Base-by-base conservation (phyloP, 2,113 vertebrate species). In the Empidonax alnorum region DNA sequence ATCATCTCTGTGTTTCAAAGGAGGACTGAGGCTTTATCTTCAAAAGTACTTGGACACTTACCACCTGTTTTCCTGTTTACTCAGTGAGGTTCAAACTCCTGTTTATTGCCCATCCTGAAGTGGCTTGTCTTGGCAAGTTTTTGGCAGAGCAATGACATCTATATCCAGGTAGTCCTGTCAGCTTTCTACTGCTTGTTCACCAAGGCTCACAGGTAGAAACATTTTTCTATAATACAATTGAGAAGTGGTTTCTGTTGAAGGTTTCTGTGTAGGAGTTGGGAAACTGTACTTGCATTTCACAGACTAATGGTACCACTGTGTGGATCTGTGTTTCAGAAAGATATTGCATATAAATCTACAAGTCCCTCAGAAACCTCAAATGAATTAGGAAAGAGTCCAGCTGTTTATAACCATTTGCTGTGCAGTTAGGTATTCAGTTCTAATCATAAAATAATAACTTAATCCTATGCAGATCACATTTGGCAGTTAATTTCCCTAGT, bases 381-480 rank as follows among this genome's bases (percentile, higher is more conserved):
- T 46, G 17, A 67, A 49, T 80, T 89, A 89, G 25, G 49, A 74
- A 89, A 18, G 35, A 76, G 47, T 85, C 62, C 22, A 87, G 20
- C 41, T 65, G 50, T 72, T 23, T 46, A 10, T 65, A 87, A 55
- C 27, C 5, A 7, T 89, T 82, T 90, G 47, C 65, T 76, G 47
- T 52, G 33, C 28, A 67, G 33, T 30, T 19, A 71, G 58, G 47
- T 78, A 61, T 8, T 74, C 44, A 35, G 5, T 92, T 90, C 41
- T 90, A 80, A 89, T 93, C 30, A 85, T n/a, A 52, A 93, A 91
- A 88, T 37, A 50, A 61, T 67, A 94, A 44, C 50, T 94, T 84
- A 74, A 78, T 84, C 50, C 67, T 85, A 47, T 46, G 46, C 66
- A 58, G 73, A 84, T 94, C 50, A 78, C 31, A 81, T 49, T 50